Conservation (phyloP, 1,140 invertebrate genomes). For the Leptoteleia sp. region DNA sequence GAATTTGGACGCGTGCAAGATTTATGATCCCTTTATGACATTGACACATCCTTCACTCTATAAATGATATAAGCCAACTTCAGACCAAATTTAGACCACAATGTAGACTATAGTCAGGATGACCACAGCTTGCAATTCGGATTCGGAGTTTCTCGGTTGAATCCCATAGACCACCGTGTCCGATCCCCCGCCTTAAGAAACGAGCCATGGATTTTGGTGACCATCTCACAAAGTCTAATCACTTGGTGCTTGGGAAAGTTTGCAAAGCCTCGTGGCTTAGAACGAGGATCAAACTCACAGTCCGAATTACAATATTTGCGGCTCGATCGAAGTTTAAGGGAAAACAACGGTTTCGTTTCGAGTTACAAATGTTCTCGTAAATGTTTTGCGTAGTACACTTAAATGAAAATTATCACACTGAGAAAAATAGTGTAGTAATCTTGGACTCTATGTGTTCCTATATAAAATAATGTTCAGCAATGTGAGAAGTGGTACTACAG, state of each 20-base stretch:
- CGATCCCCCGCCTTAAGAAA: slow-evolving; percentile 54
- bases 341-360: slow-evolving; percentile 7
- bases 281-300: slow-evolving; percentile 41
- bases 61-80: slow-evolving; percentile 71
- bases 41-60: slow-evolving; percentile 73
- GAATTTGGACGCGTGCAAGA: slow-evolving; percentile 64
- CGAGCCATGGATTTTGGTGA: slow-evolving; percentile 51
- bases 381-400: background rate
- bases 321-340: slow-evolving; percentile 23
- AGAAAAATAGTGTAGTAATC: no score
- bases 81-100: slow-evolving; percentile 70
- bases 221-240: slow-evolving; percentile 63
- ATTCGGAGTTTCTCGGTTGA: slow-evolving; percentile 70
- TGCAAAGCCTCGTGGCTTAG: slow-evolving; percentile 48
- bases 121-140: slow-evolving; percentile 71
- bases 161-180: slow-evolving; percentile 72
- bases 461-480: no score
- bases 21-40: slow-evolving; percentile 76
- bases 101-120: slow-evolving; percentile 71
- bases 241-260: slow-evolving; percentile 56
- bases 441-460: no score
- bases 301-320: slow-evolving; percentile 53
- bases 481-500: no score
- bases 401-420: no score
- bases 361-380: slow-evolving; percentile 20